Conservation (phyloP, 2,797 vertebrate species). For the Microcaecilia unicolor region DNA sequence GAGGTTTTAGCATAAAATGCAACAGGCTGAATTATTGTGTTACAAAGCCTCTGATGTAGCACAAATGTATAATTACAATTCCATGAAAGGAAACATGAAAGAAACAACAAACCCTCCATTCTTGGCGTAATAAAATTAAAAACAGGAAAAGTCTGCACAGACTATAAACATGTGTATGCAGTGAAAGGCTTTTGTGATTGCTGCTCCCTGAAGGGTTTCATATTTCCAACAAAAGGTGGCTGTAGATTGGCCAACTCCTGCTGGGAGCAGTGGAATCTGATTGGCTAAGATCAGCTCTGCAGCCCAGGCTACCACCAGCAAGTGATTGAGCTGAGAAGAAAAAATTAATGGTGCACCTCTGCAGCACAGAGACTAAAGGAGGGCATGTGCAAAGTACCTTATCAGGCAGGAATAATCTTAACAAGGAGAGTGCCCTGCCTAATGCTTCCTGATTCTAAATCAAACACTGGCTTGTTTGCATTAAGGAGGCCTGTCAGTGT, state of each 20-base stretch:
- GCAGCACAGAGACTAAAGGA: background rate
- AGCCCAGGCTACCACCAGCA: constrained; percentile 1
- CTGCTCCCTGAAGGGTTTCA: constrained; percentile 44
- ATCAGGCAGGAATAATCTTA: background rate
- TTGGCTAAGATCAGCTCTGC: constrained; percentile 26
- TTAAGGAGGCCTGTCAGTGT: background rate
- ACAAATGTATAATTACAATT: constrained; percentile 57
- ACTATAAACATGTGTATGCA: constrained; percentile 59
- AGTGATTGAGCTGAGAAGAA: background rate
- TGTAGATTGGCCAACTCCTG: constrained; percentile 32
- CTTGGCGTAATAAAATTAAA: constrained; percentile 56
- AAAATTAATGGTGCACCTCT: background rate
- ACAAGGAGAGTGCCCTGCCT: background rate
- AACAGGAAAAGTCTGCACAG: constrained; percentile 58
- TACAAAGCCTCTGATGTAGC: constrained; percentile 42
- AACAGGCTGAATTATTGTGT: constrained; percentile 36
- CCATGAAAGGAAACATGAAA: constrained; percentile 60
- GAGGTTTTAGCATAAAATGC: constrained; percentile 36
- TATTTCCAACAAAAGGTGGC: constrained; percentile 28
- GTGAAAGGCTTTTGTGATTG: constrained; percentile 58
- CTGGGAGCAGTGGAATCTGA: constrained; percentile 24
- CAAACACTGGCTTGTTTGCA: constrained; percentile 1
- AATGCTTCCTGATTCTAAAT: background rate
- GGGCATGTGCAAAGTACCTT: background rate
- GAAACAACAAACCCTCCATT: constrained; percentile 54